Conservation (phyloP, 2,113 vertebrate genomes). For the Anarrhichthys ocellatus region DNA sequence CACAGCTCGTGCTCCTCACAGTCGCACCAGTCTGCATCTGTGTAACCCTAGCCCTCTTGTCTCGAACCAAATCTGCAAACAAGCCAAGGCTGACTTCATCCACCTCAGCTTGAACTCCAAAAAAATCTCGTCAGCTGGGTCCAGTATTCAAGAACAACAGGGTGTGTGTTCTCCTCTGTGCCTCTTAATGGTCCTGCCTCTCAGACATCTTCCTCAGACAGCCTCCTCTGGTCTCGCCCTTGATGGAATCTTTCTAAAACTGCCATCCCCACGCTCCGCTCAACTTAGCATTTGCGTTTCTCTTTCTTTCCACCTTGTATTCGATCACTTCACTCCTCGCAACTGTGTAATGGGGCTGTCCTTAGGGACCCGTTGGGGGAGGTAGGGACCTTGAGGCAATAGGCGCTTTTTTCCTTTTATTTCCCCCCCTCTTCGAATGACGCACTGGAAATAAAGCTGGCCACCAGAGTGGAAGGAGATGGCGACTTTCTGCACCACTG, state of each 20-base stretch:
- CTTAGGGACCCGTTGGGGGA: not conserved
- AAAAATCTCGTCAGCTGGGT: constrained; percentile 23
- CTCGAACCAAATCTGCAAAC: constrained; percentile 21
- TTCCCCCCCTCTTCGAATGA: constrained; percentile 37
- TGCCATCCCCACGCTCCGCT: not conserved
- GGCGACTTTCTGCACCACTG: constrained; percentile 46
- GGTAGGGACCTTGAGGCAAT: constrained; percentile 37
- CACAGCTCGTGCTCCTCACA: constrained; percentile 15
- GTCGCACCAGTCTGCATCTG: constrained; percentile 13
- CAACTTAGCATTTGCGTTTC: constrained; percentile 20
- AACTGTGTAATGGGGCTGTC: constrained; percentile 28
- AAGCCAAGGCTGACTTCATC: constrained; percentile 50
- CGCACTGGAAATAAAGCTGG: constrained; percentile 62
- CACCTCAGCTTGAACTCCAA: constrained; percentile 31
- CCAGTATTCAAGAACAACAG: constrained; percentile 31
- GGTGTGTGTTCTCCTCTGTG: constrained; percentile 18
- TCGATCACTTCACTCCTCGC: constrained; percentile 39
- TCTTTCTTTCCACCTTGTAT: constrained; percentile 40
- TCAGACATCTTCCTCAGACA: not conserved
- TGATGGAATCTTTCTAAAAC: constrained; percentile 10
- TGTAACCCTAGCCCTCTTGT: constrained; percentile 28
- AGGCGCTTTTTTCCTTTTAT: constrained; percentile 36
- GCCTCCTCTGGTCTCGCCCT: not conserved
- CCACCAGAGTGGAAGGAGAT: constrained; percentile 44
- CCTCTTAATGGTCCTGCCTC: not conserved